Evolutionary conservation across 2,888 invertebrate species (phyloP).

Genomic region (Phasia obesa): DNA sequence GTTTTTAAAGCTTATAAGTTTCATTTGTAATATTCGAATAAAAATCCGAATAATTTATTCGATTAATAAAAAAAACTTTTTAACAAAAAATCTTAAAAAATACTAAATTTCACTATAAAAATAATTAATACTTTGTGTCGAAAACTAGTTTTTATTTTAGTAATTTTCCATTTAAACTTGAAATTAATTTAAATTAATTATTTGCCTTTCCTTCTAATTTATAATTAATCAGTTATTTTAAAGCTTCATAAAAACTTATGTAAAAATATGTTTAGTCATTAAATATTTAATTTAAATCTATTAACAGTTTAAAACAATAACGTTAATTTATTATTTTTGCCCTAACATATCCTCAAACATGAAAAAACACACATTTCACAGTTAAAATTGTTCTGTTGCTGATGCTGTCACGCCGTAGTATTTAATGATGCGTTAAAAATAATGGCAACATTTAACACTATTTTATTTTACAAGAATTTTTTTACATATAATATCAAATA

Average conservation of each 20-base stretch:
- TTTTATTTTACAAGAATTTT: constrained; percentile 1
- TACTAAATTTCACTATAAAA: no score
- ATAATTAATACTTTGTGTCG: no score
- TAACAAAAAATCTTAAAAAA: no score
- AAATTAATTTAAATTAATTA: no score
- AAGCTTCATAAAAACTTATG: background rate
- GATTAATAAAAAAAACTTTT: no score
- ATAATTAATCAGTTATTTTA: no score
- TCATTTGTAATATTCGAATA: no score
- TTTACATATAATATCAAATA: background rate
- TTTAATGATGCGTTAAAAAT: background rate
- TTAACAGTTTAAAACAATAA: constrained; percentile 22
- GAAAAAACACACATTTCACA: background rate
- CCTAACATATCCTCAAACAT: background rate
- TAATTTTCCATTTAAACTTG: no score
- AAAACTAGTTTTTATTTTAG: no score
- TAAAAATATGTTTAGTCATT: constrained; percentile 1
- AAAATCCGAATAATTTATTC: no score
- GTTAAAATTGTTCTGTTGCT: background rate
- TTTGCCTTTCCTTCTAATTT: no score
- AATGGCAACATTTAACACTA: constrained; percentile 54
- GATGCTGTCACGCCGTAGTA: background rate
- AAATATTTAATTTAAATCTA: constrained; percentile 30
- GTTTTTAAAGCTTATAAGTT: no score
- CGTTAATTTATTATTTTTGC: constrained; percentile 22